A percentile compares a stretch with the other conserved stretches of the same genome.
phyloP scores from a whole-genome alignment of 2,113 vertebrate genomes.

The Acrocephalus arundinaceus region DNA sequence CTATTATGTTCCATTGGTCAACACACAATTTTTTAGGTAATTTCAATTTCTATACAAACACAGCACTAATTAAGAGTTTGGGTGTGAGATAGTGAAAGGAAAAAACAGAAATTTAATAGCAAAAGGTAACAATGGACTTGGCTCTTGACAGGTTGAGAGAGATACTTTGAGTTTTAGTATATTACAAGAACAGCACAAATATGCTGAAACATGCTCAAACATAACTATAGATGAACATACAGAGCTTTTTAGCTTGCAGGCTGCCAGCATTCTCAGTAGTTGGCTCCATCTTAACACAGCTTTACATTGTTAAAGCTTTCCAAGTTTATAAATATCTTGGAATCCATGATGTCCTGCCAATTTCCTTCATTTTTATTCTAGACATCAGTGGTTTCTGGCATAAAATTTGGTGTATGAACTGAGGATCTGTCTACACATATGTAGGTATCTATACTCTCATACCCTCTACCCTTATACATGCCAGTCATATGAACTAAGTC shows the following conservation, averaged over 20 bases:
- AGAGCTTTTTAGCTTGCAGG: slow-evolving; percentile 48
- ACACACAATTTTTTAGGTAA: neutral
- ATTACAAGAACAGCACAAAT: slow-evolving; percentile 54
- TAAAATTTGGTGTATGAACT: slow-evolving; percentile 28
- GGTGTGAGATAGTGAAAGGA: neutral
- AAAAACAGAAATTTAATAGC: slow-evolving; percentile 1
- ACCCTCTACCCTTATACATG: neutral
- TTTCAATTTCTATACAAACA: neutral
- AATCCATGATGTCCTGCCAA: slow-evolving; percentile 65
- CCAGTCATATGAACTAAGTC: neutral
- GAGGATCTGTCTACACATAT: slow-evolving; percentile 62
- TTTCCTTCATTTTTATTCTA: slow-evolving; percentile 64
- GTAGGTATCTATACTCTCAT: slow-evolving; percentile 12
- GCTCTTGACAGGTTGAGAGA: slow-evolving; percentile 17
- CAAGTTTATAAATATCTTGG: slow-evolving; percentile 70
- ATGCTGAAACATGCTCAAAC: slow-evolving; percentile 67
- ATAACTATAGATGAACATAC: slow-evolving; percentile 59
- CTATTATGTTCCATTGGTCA: neutral
- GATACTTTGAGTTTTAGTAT: slow-evolving; percentile 27
- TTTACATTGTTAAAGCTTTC: slow-evolving; percentile 67
- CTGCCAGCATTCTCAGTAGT: slow-evolving; percentile 59
- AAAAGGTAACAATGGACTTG: slow-evolving; percentile 21
- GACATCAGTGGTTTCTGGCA: slow-evolving; percentile 43
- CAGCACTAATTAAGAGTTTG: neutral
- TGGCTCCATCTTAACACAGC: slow-evolving; percentile 58